Evolutionary conservation across 2,888 invertebrate species (phyloP).

Genomic region (Fragum sueziense): DNA sequence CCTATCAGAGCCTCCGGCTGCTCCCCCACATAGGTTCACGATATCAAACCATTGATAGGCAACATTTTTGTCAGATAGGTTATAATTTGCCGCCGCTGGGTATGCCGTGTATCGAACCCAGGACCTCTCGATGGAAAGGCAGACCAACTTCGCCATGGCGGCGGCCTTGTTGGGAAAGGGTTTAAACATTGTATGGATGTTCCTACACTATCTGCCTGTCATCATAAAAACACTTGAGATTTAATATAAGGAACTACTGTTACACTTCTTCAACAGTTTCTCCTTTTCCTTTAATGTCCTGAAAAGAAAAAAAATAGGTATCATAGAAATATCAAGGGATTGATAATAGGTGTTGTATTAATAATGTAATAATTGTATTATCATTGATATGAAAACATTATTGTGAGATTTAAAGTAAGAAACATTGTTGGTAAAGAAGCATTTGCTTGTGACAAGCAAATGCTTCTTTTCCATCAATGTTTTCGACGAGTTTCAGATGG

Average conservation of each 20-base stretch:
- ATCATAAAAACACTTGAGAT: constrained; percentile 3
- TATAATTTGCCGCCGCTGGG: too few species aligned
- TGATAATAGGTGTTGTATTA: too few species aligned
- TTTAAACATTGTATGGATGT: neutral
- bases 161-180: neutral
- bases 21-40: too few species aligned
- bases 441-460: constrained; percentile 3
- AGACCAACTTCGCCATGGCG: neutral
- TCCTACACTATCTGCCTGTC: neutral
- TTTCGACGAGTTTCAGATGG: neutral
- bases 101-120: neutral
- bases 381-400: neutral
- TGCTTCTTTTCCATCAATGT: neutral
- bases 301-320: too few species aligned
- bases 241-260: constrained; percentile 12
- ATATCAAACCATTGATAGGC: too few species aligned
- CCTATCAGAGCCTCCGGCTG: too few species aligned
- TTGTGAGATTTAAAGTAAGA: neutral
- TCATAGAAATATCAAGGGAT: too few species aligned
- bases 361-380: too few species aligned
- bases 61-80: too few species aligned
- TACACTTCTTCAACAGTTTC: constrained; percentile 9
- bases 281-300: neutral
- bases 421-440: neutral
- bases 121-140: neutral